These are phyloP conservation scores for Pantelozetes paolii DNA, from an alignment of 2,888 invertebrate genomes.

Conservation along the genomic window DNA sequence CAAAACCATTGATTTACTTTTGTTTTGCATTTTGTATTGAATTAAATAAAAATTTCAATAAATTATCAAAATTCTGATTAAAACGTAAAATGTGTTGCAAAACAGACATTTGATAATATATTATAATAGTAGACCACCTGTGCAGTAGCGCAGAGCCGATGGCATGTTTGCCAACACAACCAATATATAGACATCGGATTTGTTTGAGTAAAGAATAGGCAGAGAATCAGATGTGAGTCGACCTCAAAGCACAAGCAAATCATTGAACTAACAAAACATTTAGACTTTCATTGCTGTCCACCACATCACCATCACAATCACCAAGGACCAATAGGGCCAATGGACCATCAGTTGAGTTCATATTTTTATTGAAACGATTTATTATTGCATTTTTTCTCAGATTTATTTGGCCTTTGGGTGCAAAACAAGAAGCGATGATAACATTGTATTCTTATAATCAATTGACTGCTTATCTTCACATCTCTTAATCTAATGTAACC, in stretches of 20 bases:
- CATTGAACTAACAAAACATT: neutral
- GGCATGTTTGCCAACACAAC: constrained; percentile 14
- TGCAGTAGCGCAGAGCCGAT: neutral
- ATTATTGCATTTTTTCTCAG: neutral
- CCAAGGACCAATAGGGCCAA: too few relatives aligned
- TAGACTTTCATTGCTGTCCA: neutral
- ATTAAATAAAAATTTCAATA: too few relatives aligned
- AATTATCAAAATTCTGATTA: too few relatives aligned
- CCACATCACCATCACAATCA: too few relatives aligned
- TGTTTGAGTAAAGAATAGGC: constrained; percentile 6
- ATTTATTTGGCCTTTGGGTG: neutral
- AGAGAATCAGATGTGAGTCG: neutral
- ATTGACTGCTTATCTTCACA: neutral
- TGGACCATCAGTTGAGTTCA: too few relatives aligned
- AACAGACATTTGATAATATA: too few relatives aligned
- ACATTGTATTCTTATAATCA: neutral
- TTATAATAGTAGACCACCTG: constrained; percentile 10
- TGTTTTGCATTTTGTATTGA: too few relatives aligned
- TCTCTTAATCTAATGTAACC: constrained; percentile 23
- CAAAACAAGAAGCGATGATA: neutral
- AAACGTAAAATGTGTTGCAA: too few relatives aligned
- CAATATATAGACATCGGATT: neutral
- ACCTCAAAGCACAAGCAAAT: neutral
- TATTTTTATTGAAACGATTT: neutral
- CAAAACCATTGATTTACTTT: too few relatives aligned